Base-by-base conservation (phyloP, 2,113 vertebrate genomes). In the Apaloderma vittatum region DNA sequence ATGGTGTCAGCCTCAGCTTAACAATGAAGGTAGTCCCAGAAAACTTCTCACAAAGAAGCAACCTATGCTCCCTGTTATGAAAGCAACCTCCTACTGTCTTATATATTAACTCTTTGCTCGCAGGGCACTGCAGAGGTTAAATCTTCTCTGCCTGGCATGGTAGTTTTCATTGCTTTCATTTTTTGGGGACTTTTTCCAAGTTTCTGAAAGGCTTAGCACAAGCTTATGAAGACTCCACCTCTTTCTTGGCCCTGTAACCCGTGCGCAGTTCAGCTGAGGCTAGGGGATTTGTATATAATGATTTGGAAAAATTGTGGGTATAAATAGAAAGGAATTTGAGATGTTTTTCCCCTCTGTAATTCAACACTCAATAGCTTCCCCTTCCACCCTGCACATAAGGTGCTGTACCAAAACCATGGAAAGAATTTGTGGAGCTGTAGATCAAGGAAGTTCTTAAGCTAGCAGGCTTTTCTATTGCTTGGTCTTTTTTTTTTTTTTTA, bases 281-380 rank as follows among this genome's bases (percentile, higher is more conserved):
- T 58, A 97, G 82, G 93, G 93, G 92, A 96, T 96, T 97, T 97
- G 88, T 86, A 80, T 86, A 91, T 94, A 97, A 93, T 90, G 93
- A 93, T 95, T 97, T 97, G 92, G 80, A 93, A 97, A 96, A 97
- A 86, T 93, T 93, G 86, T 79, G 94, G 83, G 93, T 96, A 97
- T 95, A 96, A 97, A 97, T 97, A 97, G 95, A 89, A 97, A 94
- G 93, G 95, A 96, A 97, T 97, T 96, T 91, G 94, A 94, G 83
- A 96, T 93, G 89, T 94, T 97, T 96, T 96, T 95, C 94, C 93
- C 94, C 79, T 95, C 88, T 68, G 94, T 97, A 96, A 97, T 92
- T 96, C 93, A 94, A 96, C 68, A 89, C 95, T 94, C 97, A 94
- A 73, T 91, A 91, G 91, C 95, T 97, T 97, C 93, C 95, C 95